These are phyloP conservation scores for Mormyrus hasselquistii DNA, from an alignment of 2,797 vertebrate genomes.

Conservation along the genomic window DNA sequence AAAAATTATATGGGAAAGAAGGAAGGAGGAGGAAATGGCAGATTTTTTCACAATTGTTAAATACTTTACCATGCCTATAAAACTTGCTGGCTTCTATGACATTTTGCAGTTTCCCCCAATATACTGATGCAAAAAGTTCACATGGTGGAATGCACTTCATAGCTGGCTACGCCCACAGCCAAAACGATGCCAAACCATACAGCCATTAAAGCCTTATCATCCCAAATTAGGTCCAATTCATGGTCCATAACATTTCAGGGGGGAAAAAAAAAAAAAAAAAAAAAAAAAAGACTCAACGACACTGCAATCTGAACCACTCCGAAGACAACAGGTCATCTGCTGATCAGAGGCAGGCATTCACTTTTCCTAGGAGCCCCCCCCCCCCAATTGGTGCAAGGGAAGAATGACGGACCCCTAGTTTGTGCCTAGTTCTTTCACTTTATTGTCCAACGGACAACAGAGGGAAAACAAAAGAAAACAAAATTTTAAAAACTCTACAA, in stretches of 20 bases:
- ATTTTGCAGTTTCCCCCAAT: not conserved
- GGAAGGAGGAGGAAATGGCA: slow-evolving; percentile 26
- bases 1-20: slow-evolving; percentile 16
- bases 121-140: not conserved
- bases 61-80: not conserved
- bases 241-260: not conserved
- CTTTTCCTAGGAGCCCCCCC: not conserved
- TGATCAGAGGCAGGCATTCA: not conserved
- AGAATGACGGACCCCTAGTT: not conserved
- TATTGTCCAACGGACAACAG: not conserved
- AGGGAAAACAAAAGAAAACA: not conserved
- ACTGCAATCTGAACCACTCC: not conserved
- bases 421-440: not conserved
- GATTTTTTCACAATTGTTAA: not conserved
- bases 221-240: not conserved
- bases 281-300: too few species aligned
- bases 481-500: slow-evolving; percentile 15
- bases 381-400: not conserved
- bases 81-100: not conserved
- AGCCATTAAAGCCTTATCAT: not conserved
- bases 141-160: not conserved
- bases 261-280: not conserved
- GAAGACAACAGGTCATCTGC: not conserved
- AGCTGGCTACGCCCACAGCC: not conserved
- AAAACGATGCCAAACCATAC: not conserved